Evolutionary conservation across 2,888 invertebrate species (phyloP).

Genomic region (Celastrina argiolus): DNA sequence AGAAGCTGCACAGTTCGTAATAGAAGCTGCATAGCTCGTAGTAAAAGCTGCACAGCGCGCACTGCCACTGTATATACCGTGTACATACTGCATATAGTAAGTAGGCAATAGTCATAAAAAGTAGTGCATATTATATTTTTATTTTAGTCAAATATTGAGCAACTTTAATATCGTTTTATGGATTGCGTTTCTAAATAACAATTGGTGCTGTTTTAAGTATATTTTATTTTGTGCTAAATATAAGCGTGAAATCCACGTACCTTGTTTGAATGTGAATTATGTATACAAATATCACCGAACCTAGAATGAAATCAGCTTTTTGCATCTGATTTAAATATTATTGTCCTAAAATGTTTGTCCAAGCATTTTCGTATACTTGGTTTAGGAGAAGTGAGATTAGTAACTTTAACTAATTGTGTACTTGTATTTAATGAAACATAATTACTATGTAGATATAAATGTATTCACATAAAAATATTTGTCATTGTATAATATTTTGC

Average conservation of each 20-base stretch:
- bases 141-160: conserved; percentile 3
- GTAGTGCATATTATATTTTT: conserved; percentile 13
- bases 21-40: too few relatives aligned
- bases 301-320: too few relatives aligned
- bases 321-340: too few relatives aligned
- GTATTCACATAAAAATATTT: background rate
- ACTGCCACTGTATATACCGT: conserved; percentile 48
- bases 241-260: background rate
- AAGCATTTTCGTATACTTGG: too few relatives aligned
- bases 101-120: conserved; percentile 2
- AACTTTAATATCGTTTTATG: conserved; percentile 2
- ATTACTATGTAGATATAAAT: too few relatives aligned
- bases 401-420: too few relatives aligned
- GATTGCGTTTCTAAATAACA: conserved; percentile 1
- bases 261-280: too few relatives aligned
- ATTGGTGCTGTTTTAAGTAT: conserved; percentile 18
- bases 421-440: too few relatives aligned
- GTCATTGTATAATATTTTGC: background rate
- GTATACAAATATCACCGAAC: too few relatives aligned
- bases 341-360: too few relatives aligned
- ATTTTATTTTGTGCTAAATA: conserved; percentile 5
- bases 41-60: conserved; percentile 36
- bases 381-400: too few relatives aligned
- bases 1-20: too few relatives aligned
- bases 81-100: conserved; percentile 6